Conservation (phyloP, 2,113 vertebrate species). For the Pyxicephalus adspersus region DNA sequence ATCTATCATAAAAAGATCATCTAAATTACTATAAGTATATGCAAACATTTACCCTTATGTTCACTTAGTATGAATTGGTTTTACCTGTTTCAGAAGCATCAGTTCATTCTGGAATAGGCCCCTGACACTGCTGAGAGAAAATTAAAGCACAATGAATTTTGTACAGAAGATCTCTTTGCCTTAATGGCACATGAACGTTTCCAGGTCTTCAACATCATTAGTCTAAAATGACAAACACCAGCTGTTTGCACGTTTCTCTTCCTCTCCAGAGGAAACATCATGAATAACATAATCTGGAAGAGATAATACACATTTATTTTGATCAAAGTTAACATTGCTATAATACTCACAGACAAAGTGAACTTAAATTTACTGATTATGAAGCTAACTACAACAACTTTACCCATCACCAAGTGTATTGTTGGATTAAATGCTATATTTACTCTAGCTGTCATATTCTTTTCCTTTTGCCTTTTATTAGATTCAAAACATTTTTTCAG, state of each 20-base stretch:
- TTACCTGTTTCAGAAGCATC: slow-evolving; percentile 37
- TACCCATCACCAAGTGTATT: not conserved
- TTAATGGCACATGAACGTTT: slow-evolving; percentile 44
- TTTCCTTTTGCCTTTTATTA: not conserved
- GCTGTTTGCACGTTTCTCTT: slow-evolving; percentile 51
- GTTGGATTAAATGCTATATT: not conserved
- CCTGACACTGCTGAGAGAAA: slow-evolving; percentile 13
- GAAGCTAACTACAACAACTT: slow-evolving; percentile 4
- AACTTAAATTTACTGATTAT: not conserved
- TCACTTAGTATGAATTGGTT: slow-evolving; percentile 13
- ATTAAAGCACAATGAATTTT: slow-evolving; percentile 38
- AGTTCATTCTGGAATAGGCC: slow-evolving; percentile 11
- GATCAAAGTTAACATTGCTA: slow-evolving; percentile 43
- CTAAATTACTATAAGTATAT: not conserved
- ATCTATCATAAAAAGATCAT: no score
- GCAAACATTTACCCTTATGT: slow-evolving; percentile 6
- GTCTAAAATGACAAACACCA: slow-evolving; percentile 54
- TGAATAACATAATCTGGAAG: slow-evolving; percentile 44
- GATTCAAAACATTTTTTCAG: no score
- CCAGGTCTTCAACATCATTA: slow-evolving; percentile 47
- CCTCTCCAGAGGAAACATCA: slow-evolving; percentile 52
- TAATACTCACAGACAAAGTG: slow-evolving; percentile 26
- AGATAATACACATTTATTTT: slow-evolving; percentile 53
- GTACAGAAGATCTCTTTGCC: slow-evolving; percentile 32
- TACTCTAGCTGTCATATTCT: not conserved